phyloP scores from a whole-genome alignment of 2,113 vertebrate species.

The Xyliphius kryptos region DNA sequence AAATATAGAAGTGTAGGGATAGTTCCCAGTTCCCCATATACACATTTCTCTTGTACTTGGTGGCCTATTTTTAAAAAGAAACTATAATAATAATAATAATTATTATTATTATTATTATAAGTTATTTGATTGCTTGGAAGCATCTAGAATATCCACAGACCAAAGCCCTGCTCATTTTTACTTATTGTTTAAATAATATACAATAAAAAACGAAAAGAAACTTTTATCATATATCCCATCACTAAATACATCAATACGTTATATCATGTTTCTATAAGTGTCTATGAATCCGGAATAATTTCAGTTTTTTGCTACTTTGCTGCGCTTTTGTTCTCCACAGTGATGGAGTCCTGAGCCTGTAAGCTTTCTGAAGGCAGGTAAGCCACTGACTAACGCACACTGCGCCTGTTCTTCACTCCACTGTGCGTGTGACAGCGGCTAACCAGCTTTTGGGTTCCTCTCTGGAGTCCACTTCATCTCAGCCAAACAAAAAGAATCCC shows the following conservation, averaged over 20 bases:
- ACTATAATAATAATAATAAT: too few relatives aligned
- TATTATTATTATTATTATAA: too few relatives aligned
- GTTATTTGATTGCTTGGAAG: too few relatives aligned
- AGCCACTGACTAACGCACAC: constrained; percentile 99
- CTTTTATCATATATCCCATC: too few relatives aligned
- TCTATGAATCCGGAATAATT: neutral
- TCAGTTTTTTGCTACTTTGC: neutral
- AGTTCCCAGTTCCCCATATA: neutral
- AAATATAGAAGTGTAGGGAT: neutral
- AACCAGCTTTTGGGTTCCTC: constrained; percentile 86
- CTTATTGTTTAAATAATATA: too few relatives aligned
- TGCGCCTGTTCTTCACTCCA: constrained; percentile 84
- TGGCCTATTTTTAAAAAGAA: neutral
- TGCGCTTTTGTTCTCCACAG: constrained; percentile 3
- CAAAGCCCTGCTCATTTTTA: too few relatives aligned
- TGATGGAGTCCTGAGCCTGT: neutral
- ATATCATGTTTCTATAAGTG: neutral
- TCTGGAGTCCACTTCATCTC: constrained; percentile 23
- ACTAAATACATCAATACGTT: neutral
- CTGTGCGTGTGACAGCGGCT: constrained; percentile 99
- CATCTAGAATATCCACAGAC: too few relatives aligned
- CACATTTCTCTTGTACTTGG: neutral
- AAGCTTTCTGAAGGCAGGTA: constrained; percentile 74
- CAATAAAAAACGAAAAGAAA: too few relatives aligned
- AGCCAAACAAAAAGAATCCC: constrained; percentile 10